Conservation (phyloP, 2,888 invertebrate genomes). For the Acanthopleura granulata region DNA sequence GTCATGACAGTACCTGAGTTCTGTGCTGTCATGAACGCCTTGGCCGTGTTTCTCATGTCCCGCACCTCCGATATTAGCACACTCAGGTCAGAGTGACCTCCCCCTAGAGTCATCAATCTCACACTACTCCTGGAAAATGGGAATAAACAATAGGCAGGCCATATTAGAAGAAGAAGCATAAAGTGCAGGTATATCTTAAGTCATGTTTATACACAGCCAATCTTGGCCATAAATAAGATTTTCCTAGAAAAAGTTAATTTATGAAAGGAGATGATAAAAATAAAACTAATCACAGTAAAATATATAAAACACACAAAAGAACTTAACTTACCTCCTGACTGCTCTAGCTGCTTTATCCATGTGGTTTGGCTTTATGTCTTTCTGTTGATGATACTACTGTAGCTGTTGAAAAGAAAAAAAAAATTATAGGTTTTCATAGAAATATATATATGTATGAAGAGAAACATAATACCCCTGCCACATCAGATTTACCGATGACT, state of each 20-base stretch:
- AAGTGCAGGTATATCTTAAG: too few species aligned
- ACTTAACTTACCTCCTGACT: constrained; percentile 10
- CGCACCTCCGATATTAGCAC: constrained; percentile 72
- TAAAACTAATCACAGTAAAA: not conserved
- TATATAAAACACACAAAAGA: not conserved
- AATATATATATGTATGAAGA: too few species aligned
- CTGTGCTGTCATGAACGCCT: constrained; percentile 71
- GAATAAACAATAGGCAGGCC: not conserved
- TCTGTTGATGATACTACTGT: too few species aligned
- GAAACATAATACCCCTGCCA: too few species aligned
- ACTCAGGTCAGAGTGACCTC: constrained; percentile 71
- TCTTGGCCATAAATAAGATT: not conserved
- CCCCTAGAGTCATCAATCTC: constrained; percentile 69
- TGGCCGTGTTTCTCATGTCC: constrained; percentile 70
- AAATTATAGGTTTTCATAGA: too few species aligned
- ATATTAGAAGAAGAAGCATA: too few species aligned
- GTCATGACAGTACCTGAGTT: constrained; percentile 64
- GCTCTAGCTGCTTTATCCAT: constrained; percentile 16
- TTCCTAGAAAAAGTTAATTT: too few species aligned
- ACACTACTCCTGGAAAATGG: constrained; percentile 69
- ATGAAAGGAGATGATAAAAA: too few species aligned
- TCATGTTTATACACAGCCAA: not conserved
- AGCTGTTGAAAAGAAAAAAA: too few species aligned
- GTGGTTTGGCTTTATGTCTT: not conserved
- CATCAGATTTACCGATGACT: too few species aligned